Evolutionary conservation across 2,888 invertebrate species (phyloP).

Genomic region (Drosophila lutescens): DNA sequence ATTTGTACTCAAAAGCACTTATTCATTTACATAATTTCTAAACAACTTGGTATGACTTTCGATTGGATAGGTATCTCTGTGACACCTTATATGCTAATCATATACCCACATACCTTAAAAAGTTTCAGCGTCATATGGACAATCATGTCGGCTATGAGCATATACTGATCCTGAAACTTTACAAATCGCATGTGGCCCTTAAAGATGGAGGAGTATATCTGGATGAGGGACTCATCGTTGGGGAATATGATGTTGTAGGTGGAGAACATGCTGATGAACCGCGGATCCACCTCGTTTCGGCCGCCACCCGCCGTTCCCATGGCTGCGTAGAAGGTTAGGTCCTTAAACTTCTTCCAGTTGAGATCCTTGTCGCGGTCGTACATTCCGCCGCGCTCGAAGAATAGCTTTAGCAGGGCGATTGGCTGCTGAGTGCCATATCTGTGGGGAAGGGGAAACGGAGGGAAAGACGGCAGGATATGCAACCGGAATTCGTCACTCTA

Average conservation of each 20-base stretch:
- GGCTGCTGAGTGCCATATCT: slow-evolving; percentile 96
- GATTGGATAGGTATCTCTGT: not conserved
- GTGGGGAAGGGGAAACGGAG: not conserved
- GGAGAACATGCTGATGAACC: slow-evolving; percentile 96
- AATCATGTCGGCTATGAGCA: slow-evolving; percentile 87
- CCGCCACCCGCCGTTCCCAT: slow-evolving; percentile 96
- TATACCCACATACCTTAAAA: slow-evolving; percentile 87
- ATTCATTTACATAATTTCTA: no score
- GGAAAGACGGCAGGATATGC: not conserved
- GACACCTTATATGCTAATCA: not conserved
- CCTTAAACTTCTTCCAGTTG: slow-evolving; percentile 94
- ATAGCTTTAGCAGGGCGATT: slow-evolving; percentile 94
- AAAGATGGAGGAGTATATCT: slow-evolving; percentile 93
- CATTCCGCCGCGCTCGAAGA: slow-evolving; percentile 95
- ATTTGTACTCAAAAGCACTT: no score
- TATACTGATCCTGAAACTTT: slow-evolving; percentile 88
- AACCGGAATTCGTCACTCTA: not conserved
- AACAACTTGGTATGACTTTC: no score
- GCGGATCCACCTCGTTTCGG: slow-evolving; percentile 94
- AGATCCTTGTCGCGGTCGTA: slow-evolving; percentile 95
- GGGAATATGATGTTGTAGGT: slow-evolving; percentile 95
- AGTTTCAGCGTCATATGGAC: slow-evolving; percentile 92
- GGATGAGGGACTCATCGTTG: slow-evolving; percentile 89
- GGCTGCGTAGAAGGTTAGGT: slow-evolving; percentile 90
- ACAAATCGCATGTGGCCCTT: slow-evolving; percentile 88